Evolutionary conservation across 2,888 invertebrate species (phyloP).

Genomic region (Malthinus flaveolus): DNA sequence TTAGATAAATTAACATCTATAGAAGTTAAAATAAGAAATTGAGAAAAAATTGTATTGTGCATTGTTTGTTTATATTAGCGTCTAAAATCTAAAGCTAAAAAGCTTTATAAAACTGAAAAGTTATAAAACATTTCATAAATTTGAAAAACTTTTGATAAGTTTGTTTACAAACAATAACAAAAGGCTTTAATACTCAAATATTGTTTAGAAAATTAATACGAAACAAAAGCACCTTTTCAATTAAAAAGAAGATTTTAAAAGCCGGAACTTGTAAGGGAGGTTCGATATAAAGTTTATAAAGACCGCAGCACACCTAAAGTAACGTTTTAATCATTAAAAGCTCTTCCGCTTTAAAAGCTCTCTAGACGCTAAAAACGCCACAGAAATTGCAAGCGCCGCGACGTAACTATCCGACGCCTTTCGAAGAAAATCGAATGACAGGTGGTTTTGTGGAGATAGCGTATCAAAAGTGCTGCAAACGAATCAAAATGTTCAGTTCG

Average conservation of each 20-base stretch:
- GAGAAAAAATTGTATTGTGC: too few relatives aligned
- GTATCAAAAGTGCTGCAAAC: slow-evolving; percentile 36
- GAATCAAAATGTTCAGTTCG: slow-evolving; percentile 36
- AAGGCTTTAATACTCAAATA: too few relatives aligned
- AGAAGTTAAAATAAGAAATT: too few relatives aligned
- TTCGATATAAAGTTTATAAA: slow-evolving; percentile 10
- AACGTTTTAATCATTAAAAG: slow-evolving; percentile 28
- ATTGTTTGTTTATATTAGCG: too few relatives aligned
- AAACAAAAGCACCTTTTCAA: not conserved
- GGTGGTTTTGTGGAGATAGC: slow-evolving; percentile 38
- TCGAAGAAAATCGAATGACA: slow-evolving; percentile 39
- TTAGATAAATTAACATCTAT: too few relatives aligned
- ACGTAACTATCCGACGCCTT: slow-evolving; percentile 28
- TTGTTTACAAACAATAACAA: not conserved
- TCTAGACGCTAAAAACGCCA: slow-evolving; percentile 32
- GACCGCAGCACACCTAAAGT: slow-evolving; percentile 12
- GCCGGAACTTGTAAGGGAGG: not conserved
- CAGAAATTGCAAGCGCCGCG: slow-evolving; percentile 33
- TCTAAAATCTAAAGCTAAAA: too few relatives aligned
- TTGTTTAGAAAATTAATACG: too few relatives aligned
- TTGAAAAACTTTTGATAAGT: not conserved
- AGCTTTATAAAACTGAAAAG: too few relatives aligned
- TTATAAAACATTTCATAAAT: slow-evolving; percentile 1
- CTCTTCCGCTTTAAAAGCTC: slow-evolving; percentile 26
- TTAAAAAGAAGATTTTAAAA: not conserved